Conservation (phyloP, 2,113 vertebrate genomes). For the Colinus virginianus region DNA sequence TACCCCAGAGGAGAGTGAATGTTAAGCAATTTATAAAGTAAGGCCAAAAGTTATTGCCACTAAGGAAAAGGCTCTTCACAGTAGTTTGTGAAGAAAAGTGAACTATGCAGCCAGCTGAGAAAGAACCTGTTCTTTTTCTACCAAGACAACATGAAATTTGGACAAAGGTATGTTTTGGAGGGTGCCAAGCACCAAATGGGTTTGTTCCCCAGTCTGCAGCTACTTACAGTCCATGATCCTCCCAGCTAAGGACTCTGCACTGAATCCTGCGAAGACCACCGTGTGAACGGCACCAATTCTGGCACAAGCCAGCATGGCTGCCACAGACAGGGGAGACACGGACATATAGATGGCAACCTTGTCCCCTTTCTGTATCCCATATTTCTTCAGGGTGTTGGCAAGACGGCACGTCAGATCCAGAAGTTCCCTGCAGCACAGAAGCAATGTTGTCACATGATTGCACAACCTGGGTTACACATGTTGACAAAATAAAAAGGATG, state of each 20-base stretch:
- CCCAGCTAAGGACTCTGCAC: constrained; percentile 87
- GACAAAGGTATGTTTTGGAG: neutral
- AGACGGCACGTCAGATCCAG: constrained; percentile 92
- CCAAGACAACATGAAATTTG: neutral
- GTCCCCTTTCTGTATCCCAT: constrained; percentile 87
- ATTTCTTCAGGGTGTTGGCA: constrained; percentile 88
- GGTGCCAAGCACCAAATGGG: neutral
- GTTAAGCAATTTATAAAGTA: neutral
- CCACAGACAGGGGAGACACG: constrained; percentile 85
- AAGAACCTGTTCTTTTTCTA: neutral
- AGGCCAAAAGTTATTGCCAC: neutral
- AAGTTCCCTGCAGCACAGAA: constrained; percentile 82
- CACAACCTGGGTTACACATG: rapidly evolving
- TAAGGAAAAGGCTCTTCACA: neutral
- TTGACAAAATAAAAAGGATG: neutral
- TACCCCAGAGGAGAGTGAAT: neutral
- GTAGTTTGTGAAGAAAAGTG: neutral
- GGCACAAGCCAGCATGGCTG: constrained; percentile 91
- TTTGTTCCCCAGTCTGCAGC: neutral
- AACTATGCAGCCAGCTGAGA: neutral
- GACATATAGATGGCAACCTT: constrained; percentile 92
- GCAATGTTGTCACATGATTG: neutral
- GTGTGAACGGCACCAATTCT: constrained; percentile 90
- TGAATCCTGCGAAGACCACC: constrained; percentile 93
- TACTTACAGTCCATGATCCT: constrained; percentile 90